Conservation (phyloP, 2,797 vertebrate genomes). For the Bryconaethiops microstoma region DNA sequence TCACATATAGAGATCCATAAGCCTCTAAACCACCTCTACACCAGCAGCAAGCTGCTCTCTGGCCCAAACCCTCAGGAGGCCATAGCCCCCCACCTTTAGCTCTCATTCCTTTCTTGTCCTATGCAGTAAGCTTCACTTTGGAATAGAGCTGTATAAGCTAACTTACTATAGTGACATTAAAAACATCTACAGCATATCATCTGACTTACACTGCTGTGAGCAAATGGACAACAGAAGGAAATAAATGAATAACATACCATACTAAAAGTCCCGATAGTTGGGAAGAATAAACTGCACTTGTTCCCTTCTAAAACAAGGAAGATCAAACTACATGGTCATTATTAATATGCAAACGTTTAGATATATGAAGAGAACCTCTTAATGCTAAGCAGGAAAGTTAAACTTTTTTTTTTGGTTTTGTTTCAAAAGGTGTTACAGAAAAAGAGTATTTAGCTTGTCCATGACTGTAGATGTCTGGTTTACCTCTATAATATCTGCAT, state of each 20-base stretch:
- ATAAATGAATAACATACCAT: not conserved
- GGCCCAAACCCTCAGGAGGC: constrained; percentile 14
- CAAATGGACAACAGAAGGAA: constrained; percentile 4
- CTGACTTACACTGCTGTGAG: not conserved
- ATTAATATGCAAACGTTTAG: not conserved
- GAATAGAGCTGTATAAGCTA: not conserved
- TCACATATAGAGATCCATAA: constrained; percentile 44
- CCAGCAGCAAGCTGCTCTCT: constrained; percentile 42
- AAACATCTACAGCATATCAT: not conserved
- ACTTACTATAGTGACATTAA: not conserved
- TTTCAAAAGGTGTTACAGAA: not conserved
- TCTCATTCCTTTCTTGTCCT: constrained; percentile 1
- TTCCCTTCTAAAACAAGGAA: constrained; percentile 9
- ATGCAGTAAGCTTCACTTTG: not conserved
- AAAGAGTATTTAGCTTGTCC: not conserved
- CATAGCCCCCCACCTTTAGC: not conserved
- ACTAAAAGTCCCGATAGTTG: not conserved
- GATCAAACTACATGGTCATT: not conserved
- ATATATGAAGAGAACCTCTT: not conserved
- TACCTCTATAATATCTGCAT: constrained; percentile 95
- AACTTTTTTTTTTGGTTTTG: not conserved
- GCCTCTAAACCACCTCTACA: constrained; percentile 49
- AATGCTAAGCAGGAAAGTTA: not conserved
- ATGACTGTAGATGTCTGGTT: constrained; percentile 10
- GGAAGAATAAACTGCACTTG: not conserved